Evolutionary conservation across 1,140 invertebrate species (phyloP).

Genomic region (Mercenaria mercenaria): DNA sequence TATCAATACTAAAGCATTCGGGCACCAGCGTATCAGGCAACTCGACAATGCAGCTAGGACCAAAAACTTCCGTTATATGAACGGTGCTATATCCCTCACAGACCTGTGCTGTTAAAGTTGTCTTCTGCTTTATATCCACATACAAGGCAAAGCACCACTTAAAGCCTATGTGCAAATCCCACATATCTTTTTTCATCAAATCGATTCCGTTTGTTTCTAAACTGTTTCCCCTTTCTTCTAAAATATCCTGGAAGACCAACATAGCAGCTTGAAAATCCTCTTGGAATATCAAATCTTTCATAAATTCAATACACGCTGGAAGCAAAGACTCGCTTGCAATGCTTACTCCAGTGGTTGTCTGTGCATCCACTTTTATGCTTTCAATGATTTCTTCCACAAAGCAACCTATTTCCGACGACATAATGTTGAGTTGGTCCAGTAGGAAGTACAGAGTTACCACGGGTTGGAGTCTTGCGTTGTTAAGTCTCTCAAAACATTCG

Average conservation of each 20-base stretch:
- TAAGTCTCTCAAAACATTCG: background rate
- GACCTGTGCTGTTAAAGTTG: background rate
- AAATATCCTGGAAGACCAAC: background rate
- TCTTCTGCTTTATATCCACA: constrained; percentile 11
- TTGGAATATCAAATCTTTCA: background rate
- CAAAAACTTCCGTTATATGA: constrained; percentile 29
- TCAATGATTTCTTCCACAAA: constrained; percentile 14
- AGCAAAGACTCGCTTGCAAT: background rate
- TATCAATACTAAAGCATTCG: background rate
- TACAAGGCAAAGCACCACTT: constrained; percentile 10
- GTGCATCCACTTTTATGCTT: background rate
- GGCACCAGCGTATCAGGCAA: constrained; percentile 15
- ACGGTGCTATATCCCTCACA: background rate
- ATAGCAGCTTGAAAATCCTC: background rate
- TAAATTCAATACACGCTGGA: background rate
- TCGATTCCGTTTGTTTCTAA: background rate
- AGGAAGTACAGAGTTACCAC: background rate
- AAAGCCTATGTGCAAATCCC: background rate
- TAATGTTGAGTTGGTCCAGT: background rate
- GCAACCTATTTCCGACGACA: background rate
- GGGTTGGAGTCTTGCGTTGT: background rate
- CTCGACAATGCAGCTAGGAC: background rate
- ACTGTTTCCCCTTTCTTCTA: background rate
- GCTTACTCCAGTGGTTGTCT: background rate
- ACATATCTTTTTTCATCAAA: too few relatives aligned